Evolutionary conservation across 2,797 vertebrate species (phyloP).

Genomic region (Loris lydekkerianus): DNA sequence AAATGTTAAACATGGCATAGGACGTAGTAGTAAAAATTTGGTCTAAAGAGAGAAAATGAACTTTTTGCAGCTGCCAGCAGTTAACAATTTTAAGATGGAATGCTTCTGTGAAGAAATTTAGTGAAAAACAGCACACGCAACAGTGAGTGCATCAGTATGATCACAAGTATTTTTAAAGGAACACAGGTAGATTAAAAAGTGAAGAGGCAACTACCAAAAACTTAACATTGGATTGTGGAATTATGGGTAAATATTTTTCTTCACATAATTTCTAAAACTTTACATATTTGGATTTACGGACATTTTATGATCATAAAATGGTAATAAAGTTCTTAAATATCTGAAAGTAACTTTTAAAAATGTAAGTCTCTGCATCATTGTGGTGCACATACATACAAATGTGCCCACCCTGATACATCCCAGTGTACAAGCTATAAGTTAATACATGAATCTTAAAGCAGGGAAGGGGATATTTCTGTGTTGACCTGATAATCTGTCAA

Average conservation of each 20-base stretch:
- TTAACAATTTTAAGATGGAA: not conserved
- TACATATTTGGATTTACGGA: not conserved
- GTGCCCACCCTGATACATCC: too few species aligned
- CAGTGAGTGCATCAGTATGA: rapidly evolving
- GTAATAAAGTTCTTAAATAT: not conserved
- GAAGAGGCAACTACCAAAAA: not conserved
- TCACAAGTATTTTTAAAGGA: not conserved
- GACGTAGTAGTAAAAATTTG: not conserved
- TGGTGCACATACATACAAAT: not conserved
- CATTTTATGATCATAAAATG: not conserved
- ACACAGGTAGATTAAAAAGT: not conserved
- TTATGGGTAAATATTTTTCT: not conserved
- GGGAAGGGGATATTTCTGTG: not conserved
- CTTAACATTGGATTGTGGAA: not conserved
- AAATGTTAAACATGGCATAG: not conserved
- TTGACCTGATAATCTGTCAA: not conserved
- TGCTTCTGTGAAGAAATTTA: not conserved
- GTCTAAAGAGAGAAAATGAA: not conserved
- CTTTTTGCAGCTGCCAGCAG: not conserved
- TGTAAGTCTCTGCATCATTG: not conserved
- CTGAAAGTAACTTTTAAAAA: not conserved
- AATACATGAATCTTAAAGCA: not conserved
- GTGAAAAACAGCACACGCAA: not conserved
- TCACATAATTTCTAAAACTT: not conserved
- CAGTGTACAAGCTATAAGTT: not conserved